Evolutionary conservation across 2,797 vertebrate species (phyloP).

Genomic region (Zalophus californianus): DNA sequence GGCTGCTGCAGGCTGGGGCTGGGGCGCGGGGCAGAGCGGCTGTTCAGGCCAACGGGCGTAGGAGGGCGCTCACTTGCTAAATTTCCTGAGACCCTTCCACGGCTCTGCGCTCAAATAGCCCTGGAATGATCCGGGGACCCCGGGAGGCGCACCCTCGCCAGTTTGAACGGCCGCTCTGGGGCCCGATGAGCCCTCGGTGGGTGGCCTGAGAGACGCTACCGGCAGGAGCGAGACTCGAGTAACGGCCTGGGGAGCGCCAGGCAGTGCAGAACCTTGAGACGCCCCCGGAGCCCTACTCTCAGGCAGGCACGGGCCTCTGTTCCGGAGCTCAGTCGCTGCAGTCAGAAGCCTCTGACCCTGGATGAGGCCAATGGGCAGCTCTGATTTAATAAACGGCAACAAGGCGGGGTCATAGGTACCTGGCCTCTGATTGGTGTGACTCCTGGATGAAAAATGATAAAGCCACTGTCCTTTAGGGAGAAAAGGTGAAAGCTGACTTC

Average conservation of each 20-base stretch:
- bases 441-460: background rate
- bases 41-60: background rate
- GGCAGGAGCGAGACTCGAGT: background rate
- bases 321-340: background rate
- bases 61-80: background rate
- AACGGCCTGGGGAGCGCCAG: background rate
- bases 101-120: background rate
- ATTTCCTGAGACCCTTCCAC: background rate
- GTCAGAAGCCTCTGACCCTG: background rate
- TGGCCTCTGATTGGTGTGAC: background rate
- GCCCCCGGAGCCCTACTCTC: background rate
- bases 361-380: background rate
- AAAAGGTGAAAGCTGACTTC: background rate
- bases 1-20: background rate
- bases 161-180: conserved; percentile 46
- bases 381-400: background rate
- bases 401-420: background rate
- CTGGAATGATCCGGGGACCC: background rate
- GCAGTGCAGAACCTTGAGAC: background rate
- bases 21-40: background rate
- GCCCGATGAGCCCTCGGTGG: background rate
- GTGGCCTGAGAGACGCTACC: background rate
- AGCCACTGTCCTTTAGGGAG: background rate
- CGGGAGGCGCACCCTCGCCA: background rate
- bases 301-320: background rate